Evolutionary conservation across 2,113 vertebrate genomes (phyloP).

Genomic region (Poecile atricapillus): DNA sequence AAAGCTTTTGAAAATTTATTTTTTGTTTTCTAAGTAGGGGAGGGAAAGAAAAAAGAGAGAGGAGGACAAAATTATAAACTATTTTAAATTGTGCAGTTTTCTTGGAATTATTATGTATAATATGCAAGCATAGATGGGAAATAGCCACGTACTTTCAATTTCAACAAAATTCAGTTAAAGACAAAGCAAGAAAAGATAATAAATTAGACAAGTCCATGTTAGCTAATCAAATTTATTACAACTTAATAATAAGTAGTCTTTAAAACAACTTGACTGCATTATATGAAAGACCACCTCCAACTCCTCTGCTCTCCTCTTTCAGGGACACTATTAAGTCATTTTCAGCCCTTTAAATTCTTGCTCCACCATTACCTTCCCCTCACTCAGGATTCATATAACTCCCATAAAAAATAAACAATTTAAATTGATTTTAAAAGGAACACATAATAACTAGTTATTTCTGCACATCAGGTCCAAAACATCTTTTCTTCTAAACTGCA

Average conservation of each 20-base stretch:
- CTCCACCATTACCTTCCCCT: not conserved
- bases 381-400: not conserved
- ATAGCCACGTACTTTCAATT: not conserved
- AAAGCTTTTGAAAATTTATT: not conserved
- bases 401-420: not conserved
- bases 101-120: not conserved
- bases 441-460: not conserved
- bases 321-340: not conserved
- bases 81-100: not conserved
- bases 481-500: not conserved
- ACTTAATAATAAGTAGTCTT: not conserved
- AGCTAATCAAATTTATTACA: not conserved
- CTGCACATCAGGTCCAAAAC: not conserved
- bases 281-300: not conserved
- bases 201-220: not conserved
- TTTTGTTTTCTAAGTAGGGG: not conserved
- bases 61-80: not conserved
- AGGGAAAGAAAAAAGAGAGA: accelerated
- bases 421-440: not conserved
- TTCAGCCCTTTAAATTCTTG: not conserved
- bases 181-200: not conserved
- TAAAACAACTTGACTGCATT: not conserved
- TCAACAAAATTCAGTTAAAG: not conserved
- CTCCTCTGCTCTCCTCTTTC: not conserved
- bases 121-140: not conserved